phyloP scores from a whole-genome alignment of 2,888 invertebrate species.

The Meloe dianella region DNA sequence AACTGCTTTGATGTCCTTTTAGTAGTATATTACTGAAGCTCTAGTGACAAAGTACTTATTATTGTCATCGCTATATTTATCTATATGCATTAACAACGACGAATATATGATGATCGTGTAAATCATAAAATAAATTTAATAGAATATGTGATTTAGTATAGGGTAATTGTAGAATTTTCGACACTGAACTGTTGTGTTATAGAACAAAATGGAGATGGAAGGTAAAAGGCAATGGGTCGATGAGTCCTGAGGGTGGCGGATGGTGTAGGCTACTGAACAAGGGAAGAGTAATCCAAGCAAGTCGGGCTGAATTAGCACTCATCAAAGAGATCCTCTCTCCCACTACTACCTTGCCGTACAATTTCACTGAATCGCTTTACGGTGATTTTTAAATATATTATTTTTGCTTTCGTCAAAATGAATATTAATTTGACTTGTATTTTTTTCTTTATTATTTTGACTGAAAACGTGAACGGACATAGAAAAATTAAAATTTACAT shows the following conservation, averaged over 20 bases:
- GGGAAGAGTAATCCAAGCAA: constrained; percentile 33
- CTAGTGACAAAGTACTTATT: not conserved
- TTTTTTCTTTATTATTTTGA: too few relatives aligned
- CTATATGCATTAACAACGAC: not conserved
- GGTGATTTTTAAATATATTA: constrained; percentile 41
- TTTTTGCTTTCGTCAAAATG: constrained; percentile 42
- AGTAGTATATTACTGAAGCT: not conserved
- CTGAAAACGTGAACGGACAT: not conserved
- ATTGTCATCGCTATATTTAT: not conserved
- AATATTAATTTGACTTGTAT: constrained; percentile 46
- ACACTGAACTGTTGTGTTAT: constrained; percentile 24
- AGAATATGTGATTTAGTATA: constrained; percentile 15
- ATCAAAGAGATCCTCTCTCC: constrained; percentile 43
- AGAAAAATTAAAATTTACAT: not conserved
- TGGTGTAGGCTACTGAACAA: constrained; percentile 20
- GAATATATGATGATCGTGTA: not conserved
- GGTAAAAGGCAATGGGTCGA: constrained; percentile 7
- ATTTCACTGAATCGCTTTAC: constrained; percentile 29
- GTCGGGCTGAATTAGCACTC: constrained; percentile 42
- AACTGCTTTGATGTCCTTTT: constrained; percentile 27
- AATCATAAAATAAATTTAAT: constrained; percentile 9
- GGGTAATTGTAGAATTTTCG: constrained; percentile 22
- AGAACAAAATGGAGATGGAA: constrained; percentile 18
- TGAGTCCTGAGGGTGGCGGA: constrained; percentile 10
- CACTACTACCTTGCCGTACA: constrained; percentile 30